A percentile compares a stretch with the other conserved stretches of the same genome.
These are phyloP conservation scores for Silurus aristotelis DNA, from an alignment of 2,797 vertebrate species.

Conservation along the genomic window DNA sequence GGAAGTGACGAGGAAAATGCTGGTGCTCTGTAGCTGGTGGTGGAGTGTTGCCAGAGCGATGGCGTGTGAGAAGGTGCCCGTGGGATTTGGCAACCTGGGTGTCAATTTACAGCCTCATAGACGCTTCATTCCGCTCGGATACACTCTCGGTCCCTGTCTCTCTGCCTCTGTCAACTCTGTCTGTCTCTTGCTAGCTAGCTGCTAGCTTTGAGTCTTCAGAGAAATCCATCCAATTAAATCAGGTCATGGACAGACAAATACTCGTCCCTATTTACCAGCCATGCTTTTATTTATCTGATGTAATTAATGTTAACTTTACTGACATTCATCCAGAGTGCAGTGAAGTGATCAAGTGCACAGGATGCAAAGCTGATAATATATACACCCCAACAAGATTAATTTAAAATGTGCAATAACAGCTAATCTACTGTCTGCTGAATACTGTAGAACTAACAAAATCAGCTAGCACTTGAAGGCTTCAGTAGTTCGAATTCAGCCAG, in stretches of 20 bases:
- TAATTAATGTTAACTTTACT: neutral
- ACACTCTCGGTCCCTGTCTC: conserved; percentile 18
- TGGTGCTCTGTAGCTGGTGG: neutral
- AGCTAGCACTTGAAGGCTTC: neutral
- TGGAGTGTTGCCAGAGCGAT: neutral
- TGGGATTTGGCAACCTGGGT: conserved; percentile 24
- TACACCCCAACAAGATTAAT: neutral
- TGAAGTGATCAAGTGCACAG: conserved; percentile 8
- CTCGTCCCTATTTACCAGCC: neutral
- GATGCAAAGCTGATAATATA: neutral
- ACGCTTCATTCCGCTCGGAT: neutral
- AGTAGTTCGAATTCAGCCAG: no score
- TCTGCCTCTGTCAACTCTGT: conserved; percentile 11
- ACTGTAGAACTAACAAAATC: neutral
- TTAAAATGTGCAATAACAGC: neutral
- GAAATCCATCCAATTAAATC: conserved; percentile 4
- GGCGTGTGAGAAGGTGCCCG: conserved; percentile 11
- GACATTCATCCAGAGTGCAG: neutral
- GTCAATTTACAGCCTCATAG: conserved; percentile 19
- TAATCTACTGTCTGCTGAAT: no score
- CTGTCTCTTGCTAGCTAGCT: conserved; percentile 16
- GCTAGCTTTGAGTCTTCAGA: neutral
- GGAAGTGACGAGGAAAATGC: neutral
- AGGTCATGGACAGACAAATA: neutral
- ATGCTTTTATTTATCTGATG: neutral